Conservation (phyloP, 2,888 invertebrate genomes). For the Nowickia ferox region DNA sequence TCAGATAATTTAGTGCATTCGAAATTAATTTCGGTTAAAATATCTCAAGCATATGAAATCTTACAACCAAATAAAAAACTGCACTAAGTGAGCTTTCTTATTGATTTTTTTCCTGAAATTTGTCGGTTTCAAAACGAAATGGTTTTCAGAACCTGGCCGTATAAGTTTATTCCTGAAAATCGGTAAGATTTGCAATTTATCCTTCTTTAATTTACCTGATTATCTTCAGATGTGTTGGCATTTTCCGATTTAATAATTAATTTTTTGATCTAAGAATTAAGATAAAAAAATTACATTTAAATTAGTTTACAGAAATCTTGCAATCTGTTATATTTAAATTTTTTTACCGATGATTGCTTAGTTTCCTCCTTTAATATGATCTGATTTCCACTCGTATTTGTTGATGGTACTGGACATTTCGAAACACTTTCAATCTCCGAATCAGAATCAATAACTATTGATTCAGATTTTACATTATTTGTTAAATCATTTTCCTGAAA, state of each 20-base stretch:
- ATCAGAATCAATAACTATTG: background rate
- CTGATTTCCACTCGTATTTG: background rate
- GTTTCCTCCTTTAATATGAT: background rate
- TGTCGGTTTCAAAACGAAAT: too few species aligned
- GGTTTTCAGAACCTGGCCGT: too few species aligned
- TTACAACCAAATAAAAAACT: too few species aligned
- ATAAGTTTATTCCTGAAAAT: too few species aligned
- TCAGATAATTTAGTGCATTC: too few species aligned
- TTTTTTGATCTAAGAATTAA: conserved; percentile 35
- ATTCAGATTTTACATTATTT: background rate
- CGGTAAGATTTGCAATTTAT: background rate
- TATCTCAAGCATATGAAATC: too few species aligned
- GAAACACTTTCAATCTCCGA: background rate
- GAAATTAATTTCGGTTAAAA: too few species aligned
- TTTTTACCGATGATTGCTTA: background rate
- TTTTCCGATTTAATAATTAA: conserved; percentile 47
- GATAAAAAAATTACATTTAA: background rate
- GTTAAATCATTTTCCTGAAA: background rate
- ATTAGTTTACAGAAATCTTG: background rate
- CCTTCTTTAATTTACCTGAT: conserved; percentile 31
- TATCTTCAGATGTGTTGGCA: background rate
- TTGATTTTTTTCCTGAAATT: too few species aligned
- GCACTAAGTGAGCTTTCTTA: too few species aligned
- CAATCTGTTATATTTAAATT: background rate
- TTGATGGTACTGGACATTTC: background rate